Base-by-base conservation (phyloP, 2,888 invertebrate genomes). In the Catocala nupta region DNA sequence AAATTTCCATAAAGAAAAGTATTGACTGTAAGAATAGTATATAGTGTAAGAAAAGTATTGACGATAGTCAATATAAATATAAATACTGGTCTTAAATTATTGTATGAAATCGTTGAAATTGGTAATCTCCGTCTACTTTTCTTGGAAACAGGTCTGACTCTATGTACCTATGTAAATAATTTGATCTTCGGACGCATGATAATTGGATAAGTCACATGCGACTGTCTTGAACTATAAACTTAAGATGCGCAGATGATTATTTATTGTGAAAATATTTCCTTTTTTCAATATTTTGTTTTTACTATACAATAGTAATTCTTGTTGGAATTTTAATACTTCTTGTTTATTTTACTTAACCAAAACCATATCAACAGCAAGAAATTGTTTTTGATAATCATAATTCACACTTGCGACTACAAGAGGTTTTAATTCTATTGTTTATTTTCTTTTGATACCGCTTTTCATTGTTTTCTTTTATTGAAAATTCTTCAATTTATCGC, bases 401-500 rank as follows among this genome's bases (percentile, higher is more conserved):
- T 44, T 42, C 51, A n/a, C 49, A 39, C 5, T 34, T 44, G 10
- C 36, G 12, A 12, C 52, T 56, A 9, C 39, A 25, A 51, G 7
- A 7, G 34, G 9, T 36, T 45, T 45, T 5, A 36, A n/a, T 45
- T 16, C 11, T 10, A 25, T 12, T 54, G 34, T 59, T 59, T 54
- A 34, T 44, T 49, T 54, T 59, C 16, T 44, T 59, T 53, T 49
- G 33, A 43, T 43, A 43, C 43, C 25, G 36, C 1, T 36, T 36
- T 51, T 34, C 36, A 51, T 51, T 51, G 36, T 51, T 51, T 50
- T 51, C 12, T 51, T 36, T 36, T 51, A 51, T 36, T 51, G 49
- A 34, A 50, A 51, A 51, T 11, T 49, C 11, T 33, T 33, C 5
- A 12, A 36, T 36, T 13, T 25, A 48, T 51, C 11, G 49, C 48